Base-by-base conservation (phyloP, 2,888 invertebrate species). In the Megamerina dolium region DNA sequence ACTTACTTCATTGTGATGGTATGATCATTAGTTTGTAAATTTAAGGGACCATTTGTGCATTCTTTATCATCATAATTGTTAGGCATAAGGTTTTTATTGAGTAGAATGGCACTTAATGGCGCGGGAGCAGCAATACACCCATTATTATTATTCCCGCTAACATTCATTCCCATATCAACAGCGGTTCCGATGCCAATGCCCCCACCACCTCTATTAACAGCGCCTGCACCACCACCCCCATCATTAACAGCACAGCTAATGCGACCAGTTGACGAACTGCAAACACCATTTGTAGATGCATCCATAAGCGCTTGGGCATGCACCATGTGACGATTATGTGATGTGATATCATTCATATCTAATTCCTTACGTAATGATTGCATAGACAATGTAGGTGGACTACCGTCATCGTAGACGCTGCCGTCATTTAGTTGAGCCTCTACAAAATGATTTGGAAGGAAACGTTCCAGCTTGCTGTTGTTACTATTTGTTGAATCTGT, bases 381-480 rank as follows among this genome's bases (percentile, higher is more conserved):
- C 45, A 30, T 19, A 17, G 16, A 30, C 18, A 13, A 39, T 41
- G 12, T 20, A 21, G 6, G n/a, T 9, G 40, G 31, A 21, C 27
- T 16, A 6, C 27, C 23, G n/a, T 41, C 41, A 14, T 37, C 34
- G 44, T 51, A 26, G 17, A 38, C 21, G 41, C 52, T 13, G 51
- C 54, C 20, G 53, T 64, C 66, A 37, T 55, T 64, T 10, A 70
- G 50, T 42, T 69, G 71, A 3, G 70, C 54, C 49, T 70, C 70
- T 20, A 70, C 70, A 52, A 68, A 68, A 43, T 67, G 70, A 48
- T 70, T 69, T 36, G 70, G 68, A 52, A 66, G 53, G 29, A 62
- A 67, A 13, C 69, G 60, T 37, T 69, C 68, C 52, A 64, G 41
- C 33, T 68, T 69, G 43, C 65, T 59, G 41, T 55, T 57, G 8